Evolutionary conservation across 1,140 invertebrate species (phyloP).

Genomic region (Atta colombica): DNA sequence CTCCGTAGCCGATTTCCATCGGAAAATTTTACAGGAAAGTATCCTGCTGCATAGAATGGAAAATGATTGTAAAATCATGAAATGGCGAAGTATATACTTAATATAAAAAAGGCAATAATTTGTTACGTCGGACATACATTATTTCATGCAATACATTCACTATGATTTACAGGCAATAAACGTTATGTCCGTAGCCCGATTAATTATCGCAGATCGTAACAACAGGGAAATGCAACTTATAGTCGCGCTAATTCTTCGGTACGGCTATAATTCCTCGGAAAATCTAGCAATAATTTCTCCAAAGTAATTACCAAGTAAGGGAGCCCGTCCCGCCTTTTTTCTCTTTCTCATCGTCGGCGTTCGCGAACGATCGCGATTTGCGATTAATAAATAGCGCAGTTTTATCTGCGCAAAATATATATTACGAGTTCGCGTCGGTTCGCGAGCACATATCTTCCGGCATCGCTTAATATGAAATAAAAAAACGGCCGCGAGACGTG

Average conservation of each 20-base stretch:
- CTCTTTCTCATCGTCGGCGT: not conserved
- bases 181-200: constrained; percentile 16
- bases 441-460: constrained; percentile 58
- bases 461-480: constrained; percentile 69
- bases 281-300: constrained; percentile 66
- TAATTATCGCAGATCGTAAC: constrained; percentile 52
- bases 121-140: constrained; percentile 22
- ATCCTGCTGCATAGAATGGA: not conserved
- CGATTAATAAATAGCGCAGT: constrained; percentile 73
- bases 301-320: constrained; percentile 58
- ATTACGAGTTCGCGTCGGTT: constrained; percentile 2
- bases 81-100: not conserved
- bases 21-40: constrained; percentile 31
- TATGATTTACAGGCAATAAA: constrained; percentile 54
- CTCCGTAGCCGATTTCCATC: not conserved
- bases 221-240: constrained; percentile 4
- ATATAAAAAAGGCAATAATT: constrained; percentile 11
- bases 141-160: not conserved
- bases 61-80: not conserved
- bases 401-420: constrained; percentile 64
- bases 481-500: constrained; percentile 69
- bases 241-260: constrained; percentile 46
- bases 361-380: constrained; percentile 68
- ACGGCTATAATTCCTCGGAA: constrained; percentile 49
- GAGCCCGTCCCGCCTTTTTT: not conserved